Evolutionary conservation across 2,113 vertebrate genomes (phyloP).

Genomic region (Solenodon paradoxus): DNA sequence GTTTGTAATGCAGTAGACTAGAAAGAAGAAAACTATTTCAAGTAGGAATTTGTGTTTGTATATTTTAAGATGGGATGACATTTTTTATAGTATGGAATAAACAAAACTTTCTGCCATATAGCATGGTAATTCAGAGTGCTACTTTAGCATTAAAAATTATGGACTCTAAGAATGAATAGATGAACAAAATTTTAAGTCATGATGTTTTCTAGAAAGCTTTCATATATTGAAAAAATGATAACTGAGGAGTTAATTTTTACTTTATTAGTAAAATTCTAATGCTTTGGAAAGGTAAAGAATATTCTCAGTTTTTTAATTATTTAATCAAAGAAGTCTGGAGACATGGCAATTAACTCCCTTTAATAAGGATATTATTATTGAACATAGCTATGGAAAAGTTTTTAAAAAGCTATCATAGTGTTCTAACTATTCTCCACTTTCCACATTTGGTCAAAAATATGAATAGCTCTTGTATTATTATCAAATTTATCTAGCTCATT

Average conservation of each 20-base stretch:
- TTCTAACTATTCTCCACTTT: neutral
- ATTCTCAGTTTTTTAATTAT: neutral
- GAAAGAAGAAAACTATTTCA: neutral
- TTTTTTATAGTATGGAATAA: neutral
- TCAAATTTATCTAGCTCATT: neutral
- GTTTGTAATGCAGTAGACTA: neutral
- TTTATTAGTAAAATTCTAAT: neutral
- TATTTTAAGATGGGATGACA: neutral
- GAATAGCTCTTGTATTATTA: neutral
- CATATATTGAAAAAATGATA: neutral
- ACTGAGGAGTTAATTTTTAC: neutral
- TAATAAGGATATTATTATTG: neutral
- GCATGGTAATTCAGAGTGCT: neutral
- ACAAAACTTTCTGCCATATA: neutral
- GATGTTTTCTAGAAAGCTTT: neutral
- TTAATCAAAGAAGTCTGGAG: neutral
- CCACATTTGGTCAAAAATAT: neutral
- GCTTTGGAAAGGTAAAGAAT: neutral
- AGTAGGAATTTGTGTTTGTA: neutral
- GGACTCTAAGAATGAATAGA: neutral
- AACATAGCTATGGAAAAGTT: neutral
- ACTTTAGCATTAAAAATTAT: neutral
- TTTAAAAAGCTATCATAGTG: neutral
- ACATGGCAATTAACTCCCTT: neutral
- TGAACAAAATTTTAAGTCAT: neutral